phyloP scores from a whole-genome alignment of 2,797 vertebrate genomes.

The Alcedo atthis region DNA sequence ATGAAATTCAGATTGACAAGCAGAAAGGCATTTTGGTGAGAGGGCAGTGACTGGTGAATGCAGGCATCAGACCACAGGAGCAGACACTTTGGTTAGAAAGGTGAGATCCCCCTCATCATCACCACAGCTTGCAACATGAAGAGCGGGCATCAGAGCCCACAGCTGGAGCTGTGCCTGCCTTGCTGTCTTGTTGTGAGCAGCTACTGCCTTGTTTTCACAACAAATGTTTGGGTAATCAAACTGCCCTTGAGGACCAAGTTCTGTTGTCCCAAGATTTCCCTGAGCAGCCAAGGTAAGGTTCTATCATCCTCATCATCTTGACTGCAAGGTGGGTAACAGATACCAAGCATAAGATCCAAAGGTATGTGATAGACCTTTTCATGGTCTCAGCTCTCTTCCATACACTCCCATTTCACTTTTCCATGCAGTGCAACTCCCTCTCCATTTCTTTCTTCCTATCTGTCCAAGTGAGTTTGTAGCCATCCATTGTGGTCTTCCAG shows the following conservation, averaged over 20 bases:
- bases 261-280: not conserved
- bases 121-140: not conserved
- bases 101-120: too few relatives aligned
- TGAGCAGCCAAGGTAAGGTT: not conserved
- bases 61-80: not conserved
- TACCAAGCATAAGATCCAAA: not conserved
- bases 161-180: not conserved
- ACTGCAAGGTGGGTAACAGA: not conserved
- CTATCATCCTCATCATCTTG: fast-evolving
- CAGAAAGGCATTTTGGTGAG: not conserved
- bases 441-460: not conserved
- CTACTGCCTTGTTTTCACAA: not conserved
- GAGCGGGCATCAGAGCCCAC: not conserved
- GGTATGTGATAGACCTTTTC: fast-evolving
- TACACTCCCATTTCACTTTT: not conserved
- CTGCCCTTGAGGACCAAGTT: not conserved
- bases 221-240: not conserved
- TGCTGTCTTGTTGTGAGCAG: not conserved
- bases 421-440: fast-evolving
- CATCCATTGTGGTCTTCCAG: not conserved
- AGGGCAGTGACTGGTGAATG: not conserved
- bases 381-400: not conserved
- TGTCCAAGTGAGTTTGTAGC: not conserved
- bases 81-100: not conserved
- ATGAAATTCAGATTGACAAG: not conserved